phyloP scores from a whole-genome alignment of 2,113 vertebrate species.

The Ochotona curzoniae region DNA sequence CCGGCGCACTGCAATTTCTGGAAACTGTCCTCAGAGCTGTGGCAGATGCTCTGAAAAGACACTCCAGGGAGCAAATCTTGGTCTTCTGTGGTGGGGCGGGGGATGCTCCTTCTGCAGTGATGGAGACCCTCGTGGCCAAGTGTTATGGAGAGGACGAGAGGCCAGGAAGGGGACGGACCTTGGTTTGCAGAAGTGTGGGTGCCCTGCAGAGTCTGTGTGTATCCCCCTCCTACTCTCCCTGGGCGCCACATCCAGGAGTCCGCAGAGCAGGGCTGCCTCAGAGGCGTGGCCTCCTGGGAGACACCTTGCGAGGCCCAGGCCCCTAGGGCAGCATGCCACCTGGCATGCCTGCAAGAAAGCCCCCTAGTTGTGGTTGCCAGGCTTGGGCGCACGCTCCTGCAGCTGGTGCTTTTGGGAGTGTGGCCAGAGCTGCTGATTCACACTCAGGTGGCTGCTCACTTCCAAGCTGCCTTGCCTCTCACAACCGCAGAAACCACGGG shows the following conservation, averaged over 20 bases:
- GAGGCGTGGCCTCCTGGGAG: neutral
- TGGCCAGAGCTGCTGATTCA: conserved; percentile 54
- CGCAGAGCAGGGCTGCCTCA: neutral
- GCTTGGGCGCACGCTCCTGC: neutral
- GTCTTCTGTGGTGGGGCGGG: neutral
- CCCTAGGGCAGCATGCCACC: neutral
- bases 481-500: neutral
- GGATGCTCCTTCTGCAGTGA: neutral
- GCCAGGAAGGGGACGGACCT: neutral
- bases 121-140: neutral
- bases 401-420: conserved; percentile 38
- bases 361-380: neutral
- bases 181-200: neutral
- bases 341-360: conserved; percentile 38
- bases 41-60: conserved; percentile 11
- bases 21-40: conserved; percentile 31
- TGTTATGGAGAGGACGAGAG: neutral
- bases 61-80: neutral
- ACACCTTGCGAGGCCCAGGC: neutral
- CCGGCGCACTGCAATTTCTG: conserved; percentile 3
- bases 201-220: neutral
- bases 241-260: neutral
- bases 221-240: too few relatives aligned
- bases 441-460: neutral
- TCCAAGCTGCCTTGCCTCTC: conserved; percentile 34